Evolutionary conservation across 2,797 vertebrate species (phyloP), one percentile per base, ranked within the genome.

Genomic region (Chelidonichthys spinosus): DNA sequence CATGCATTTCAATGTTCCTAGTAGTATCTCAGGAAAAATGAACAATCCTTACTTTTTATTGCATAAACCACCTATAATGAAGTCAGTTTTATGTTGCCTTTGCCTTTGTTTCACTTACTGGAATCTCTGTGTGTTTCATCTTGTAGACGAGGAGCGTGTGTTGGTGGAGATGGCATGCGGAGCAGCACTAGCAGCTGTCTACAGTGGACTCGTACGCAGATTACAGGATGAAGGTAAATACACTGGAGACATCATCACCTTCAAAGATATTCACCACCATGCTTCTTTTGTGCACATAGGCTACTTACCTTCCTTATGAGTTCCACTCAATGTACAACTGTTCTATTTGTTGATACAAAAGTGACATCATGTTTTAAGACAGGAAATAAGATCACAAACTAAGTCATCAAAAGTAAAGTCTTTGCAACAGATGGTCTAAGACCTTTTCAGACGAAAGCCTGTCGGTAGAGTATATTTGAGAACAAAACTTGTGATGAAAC

Each of bases 151-250:
- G 75, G 90, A 92, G 81, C 87, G 90, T 0, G 89, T 92, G 58
- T 18, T 92, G 81, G 91, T 93, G 82, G 90, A 92, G 80, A 76
- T 93, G 84, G 91, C 91, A 0, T 93, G 92, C 37, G 93, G 90
- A 74, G 91, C 91, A 4, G 79, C 88, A 0, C 76, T 92, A 0
- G 90, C 90, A 37, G 86, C 91, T 0, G 70, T 93, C 44, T 93
- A 92, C 82, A 88, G 76, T 4, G 86, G 90, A 25, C 6, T 93
- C 0, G 73, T 92, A 54, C 2, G 1, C 43, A 83, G 84, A 52
- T 43, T 93, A 44, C 92, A 93, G 84, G 54, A 49, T 3, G 84
- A 91, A 86, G 90, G 92, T 93, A 78, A 70, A 1, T 15, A 0
- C n/a, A 37, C 14, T 18, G 8, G 39, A 55, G 0, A 11, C 17